phyloP scores from a whole-genome alignment of 2,888 invertebrate species.

The Andrena camellia region DNA sequence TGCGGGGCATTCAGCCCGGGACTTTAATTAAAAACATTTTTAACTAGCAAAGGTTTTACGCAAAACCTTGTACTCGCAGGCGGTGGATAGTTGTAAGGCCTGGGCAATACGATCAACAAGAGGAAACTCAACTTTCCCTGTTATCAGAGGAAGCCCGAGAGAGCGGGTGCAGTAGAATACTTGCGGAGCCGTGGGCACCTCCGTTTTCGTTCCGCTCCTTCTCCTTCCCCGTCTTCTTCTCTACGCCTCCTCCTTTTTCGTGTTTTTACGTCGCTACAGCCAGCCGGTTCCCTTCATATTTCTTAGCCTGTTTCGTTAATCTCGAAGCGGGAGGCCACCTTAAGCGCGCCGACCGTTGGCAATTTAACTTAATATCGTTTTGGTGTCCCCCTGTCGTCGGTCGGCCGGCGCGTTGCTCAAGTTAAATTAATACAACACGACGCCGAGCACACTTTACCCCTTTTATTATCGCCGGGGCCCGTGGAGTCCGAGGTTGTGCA shows the following conservation, averaged over 20 bases:
- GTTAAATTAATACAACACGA: conserved; percentile 78
- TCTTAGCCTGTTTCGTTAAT: conserved; percentile 64
- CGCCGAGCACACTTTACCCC: conserved; percentile 63
- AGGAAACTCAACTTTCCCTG: conserved; percentile 55
- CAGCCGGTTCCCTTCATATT: conserved; percentile 34
- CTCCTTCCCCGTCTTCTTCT: neutral
- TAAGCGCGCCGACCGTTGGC: conserved; percentile 48
- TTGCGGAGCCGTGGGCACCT: conserved; percentile 46
- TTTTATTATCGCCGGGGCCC: conserved; percentile 67
- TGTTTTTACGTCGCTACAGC: conserved; percentile 13
- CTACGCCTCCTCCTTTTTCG: neutral
- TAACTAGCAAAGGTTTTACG: conserved; percentile 27
- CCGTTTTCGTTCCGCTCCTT: conserved; percentile 15
- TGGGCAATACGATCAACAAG: conserved; percentile 41
- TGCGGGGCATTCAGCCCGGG: neutral
- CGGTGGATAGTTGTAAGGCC: conserved; percentile 1
- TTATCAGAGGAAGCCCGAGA: conserved; percentile 61
- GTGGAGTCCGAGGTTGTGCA: conserved; percentile 66
- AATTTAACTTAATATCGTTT: conserved; percentile 75
- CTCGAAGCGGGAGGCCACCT: conserved; percentile 42
- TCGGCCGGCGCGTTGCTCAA: conserved; percentile 68
- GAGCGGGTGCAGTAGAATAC: conserved; percentile 24
- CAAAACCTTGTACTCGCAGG: conserved; percentile 9
- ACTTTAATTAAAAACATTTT: conserved; percentile 57
- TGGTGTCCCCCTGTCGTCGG: conserved; percentile 34